Conservation (phyloP, 2,797 vertebrate species). For the Microchirus variegatus region DNA sequence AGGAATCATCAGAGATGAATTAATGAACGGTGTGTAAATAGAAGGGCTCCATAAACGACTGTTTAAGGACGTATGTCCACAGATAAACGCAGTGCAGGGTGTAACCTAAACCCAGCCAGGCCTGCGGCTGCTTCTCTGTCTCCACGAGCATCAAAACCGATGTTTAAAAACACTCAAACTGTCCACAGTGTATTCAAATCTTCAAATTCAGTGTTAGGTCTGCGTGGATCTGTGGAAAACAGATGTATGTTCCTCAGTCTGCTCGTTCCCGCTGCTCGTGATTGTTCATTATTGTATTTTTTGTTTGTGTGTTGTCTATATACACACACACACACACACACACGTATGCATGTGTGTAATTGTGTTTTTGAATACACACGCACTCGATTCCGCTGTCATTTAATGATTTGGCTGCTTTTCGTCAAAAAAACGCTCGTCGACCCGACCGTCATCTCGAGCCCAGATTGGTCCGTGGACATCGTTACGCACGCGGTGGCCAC, state of each 20-base stretch:
- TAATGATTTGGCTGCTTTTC: constrained; percentile 53
- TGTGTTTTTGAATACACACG: not conserved
- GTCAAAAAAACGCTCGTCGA: constrained; percentile 58
- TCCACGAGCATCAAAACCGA: constrained; percentile 28
- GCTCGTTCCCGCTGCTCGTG: not conserved
- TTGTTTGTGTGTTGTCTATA: no score
- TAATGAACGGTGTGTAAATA: constrained; percentile 16
- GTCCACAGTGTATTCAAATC: not conserved
- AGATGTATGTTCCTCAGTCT: not conserved
- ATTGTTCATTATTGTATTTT: not conserved
- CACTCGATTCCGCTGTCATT: constrained; percentile 15
- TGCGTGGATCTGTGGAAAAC: constrained; percentile 22
- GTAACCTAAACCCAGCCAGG: constrained; percentile 42
- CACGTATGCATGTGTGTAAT: rapidly evolving
- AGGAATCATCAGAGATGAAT: constrained; percentile 36
- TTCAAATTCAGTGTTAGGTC: not conserved
- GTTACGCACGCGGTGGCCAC: constrained; percentile 66
- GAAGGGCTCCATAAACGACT: not conserved
- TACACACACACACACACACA: not conserved
- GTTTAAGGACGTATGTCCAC: not conserved
- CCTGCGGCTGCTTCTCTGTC: constrained; percentile 48
- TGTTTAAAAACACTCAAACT: constrained; percentile 6
- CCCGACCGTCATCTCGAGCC: constrained; percentile 63
- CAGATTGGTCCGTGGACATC: constrained; percentile 68
- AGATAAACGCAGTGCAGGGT: constrained; percentile 41